Conservation (phyloP, 2,888 invertebrate species). For the Watsonalla cultraria region DNA sequence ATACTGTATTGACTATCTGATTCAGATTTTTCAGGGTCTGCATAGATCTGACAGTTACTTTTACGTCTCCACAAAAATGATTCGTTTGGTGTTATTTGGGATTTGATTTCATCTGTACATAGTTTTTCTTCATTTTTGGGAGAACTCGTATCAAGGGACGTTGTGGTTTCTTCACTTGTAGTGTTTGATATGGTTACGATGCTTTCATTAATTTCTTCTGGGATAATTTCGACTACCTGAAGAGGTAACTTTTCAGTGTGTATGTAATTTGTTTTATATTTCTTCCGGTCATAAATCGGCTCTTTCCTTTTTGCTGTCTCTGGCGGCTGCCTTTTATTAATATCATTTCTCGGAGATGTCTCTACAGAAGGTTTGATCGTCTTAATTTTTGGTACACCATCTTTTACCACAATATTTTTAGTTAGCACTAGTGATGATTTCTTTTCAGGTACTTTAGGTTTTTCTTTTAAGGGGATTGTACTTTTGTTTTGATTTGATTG, state of each 20-base stretch:
- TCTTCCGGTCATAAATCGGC: conserved; percentile 61
- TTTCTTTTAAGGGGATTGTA: conserved; percentile 57
- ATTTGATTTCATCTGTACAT: conserved; percentile 44
- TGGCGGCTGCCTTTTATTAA: conserved; percentile 15
- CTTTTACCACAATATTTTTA: conserved; percentile 73
- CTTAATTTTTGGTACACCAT: conserved; percentile 74
- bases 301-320: conserved; percentile 51
- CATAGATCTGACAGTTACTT: conserved; percentile 60
- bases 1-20: conserved; percentile 58
- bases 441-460: conserved; percentile 81
- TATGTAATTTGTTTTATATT: conserved; percentile 69
- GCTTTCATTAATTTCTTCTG: conserved; percentile 59
- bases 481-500: conserved; percentile 52
- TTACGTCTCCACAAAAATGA: conserved; percentile 82
- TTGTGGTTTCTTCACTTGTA: conserved; percentile 15
- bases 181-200: conserved; percentile 13
- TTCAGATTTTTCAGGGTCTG: conserved; percentile 53
- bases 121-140: conserved; percentile 26
- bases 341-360: conserved; percentile 28
- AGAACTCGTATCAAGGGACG: conserved; percentile 9
- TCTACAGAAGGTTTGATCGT: conserved; percentile 53
- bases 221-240: conserved; percentile 68
- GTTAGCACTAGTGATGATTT: conserved; percentile 74
- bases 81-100: conserved; percentile 78
- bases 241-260: conserved; percentile 66